Base-by-base conservation (phyloP, 2,888 invertebrate species). In the Drosophila kokeensis region DNA sequence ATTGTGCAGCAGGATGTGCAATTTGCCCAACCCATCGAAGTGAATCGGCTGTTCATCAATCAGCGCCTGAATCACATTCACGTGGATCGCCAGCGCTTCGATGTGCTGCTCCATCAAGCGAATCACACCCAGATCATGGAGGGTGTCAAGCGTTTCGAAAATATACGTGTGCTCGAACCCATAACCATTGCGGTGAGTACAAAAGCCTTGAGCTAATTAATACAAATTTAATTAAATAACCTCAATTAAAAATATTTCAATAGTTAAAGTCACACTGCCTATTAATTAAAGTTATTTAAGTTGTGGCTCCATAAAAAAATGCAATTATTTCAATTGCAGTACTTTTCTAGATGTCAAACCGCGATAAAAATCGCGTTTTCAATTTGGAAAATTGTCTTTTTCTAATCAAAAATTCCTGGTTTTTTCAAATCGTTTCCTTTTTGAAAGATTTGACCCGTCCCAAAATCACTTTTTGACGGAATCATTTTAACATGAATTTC, bases 11-110 rank as follows among this genome's bases (percentile, higher is more conserved):
- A 94, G 81, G 92, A 93, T 73, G 81, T 94, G 27, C 89, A 92
- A 72, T 94, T 95, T 79, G 69, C 88, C 0, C 84, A 92, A 36
- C 91, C 93, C 36, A 59, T 94, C 18, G 79, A 85, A 34, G 92
- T 93, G 0, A 92, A 94, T 42, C 84, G 93, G 18, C 75, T 95
- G 15, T 59, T 87, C 6, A 92, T 94, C n/a, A 83, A 84, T 21
- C 83, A 93, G 21, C 91, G 93, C 42, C 85, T 95, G 29, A 94
- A 94, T 87, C 92, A 93, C 53, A 93, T 95, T 64, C 88, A 92
- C 36, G 94, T 94, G 0, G 83, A 81, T 24, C 83, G 93, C 18
- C 92, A 92, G 18, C 91, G 92, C 70, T 87, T 95, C 29, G 93
- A 94, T 82, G 91, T 94, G 18, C 83, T 95, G 49, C 82, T 94